These are phyloP conservation scores for Timema podura DNA, from an alignment of 2,888 invertebrate species.

Conservation along the genomic window DNA sequence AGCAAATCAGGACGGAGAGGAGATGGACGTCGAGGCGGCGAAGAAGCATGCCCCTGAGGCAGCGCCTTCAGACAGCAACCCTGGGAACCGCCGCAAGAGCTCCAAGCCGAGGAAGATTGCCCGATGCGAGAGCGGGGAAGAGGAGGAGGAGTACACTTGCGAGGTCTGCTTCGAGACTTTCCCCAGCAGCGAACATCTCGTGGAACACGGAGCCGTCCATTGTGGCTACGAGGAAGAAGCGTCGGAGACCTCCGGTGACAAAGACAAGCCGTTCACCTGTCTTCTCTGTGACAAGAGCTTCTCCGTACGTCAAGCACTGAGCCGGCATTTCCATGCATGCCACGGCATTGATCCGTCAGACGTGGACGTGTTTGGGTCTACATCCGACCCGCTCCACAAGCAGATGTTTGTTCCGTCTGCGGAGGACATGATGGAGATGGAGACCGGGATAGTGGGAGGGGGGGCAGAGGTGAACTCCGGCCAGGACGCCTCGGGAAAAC, in stretches of 20 bases:
- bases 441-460: not conserved
- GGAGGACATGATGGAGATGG: not conserved
- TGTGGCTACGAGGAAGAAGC: slow-evolving; percentile 35
- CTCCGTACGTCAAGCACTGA: slow-evolving; percentile 46
- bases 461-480: slow-evolving; percentile 6
- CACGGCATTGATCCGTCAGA: slow-evolving; percentile 47
- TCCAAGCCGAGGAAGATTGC: slow-evolving; percentile 44
- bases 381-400: not conserved
- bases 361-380: not conserved
- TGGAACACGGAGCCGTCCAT: slow-evolving; percentile 41
- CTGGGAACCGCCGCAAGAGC: slow-evolving; percentile 43
- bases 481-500: slow-evolving; percentile 42
- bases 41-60: not conserved
- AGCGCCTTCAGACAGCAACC: not conserved
- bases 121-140: slow-evolving; percentile 18
- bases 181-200: slow-evolving; percentile 38
- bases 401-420: not conserved
- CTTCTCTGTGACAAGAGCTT: slow-evolving; percentile 52
- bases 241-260: slow-evolving; percentile 28
- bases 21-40: not conserved
- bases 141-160: slow-evolving; percentile 41
- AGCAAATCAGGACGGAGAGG: not conserved
- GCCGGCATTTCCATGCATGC: slow-evolving; percentile 50
- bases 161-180: slow-evolving; percentile 42
- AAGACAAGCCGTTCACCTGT: slow-evolving; percentile 40